Conservation (phyloP, 2,888 invertebrate species). For the Eulithis prunata region DNA sequence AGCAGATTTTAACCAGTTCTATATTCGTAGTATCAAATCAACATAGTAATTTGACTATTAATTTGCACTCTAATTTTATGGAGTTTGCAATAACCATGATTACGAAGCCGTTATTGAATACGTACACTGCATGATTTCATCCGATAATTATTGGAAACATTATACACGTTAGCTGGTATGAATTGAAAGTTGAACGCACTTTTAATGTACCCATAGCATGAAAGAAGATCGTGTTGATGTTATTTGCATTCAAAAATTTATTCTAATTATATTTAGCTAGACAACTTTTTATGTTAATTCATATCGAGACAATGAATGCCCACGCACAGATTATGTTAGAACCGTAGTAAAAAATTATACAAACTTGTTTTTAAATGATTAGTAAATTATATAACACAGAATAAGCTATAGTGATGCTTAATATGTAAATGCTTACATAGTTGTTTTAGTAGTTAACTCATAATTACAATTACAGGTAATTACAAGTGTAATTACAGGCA, state of each 20-base stretch:
- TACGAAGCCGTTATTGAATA: constrained; percentile 35
- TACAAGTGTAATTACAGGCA: too few relatives aligned
- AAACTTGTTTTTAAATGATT: not conserved
- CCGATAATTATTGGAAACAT: constrained; percentile 35
- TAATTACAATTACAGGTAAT: too few relatives aligned
- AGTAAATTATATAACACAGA: too few relatives aligned
- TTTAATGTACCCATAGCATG: constrained; percentile 54
- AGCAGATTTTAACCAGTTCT: constrained; percentile 3
- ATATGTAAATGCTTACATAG: too few relatives aligned
- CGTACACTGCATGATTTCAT: constrained; percentile 38
- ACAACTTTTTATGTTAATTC: constrained; percentile 36
- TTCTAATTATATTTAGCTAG: constrained; percentile 36
- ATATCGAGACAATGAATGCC: constrained; percentile 37
- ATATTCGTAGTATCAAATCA: constrained; percentile 12
- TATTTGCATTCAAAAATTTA: constrained; percentile 47
- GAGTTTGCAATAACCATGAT: constrained; percentile 20
- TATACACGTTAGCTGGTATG: constrained; percentile 38
- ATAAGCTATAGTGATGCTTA: too few relatives aligned
- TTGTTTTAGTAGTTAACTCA: too few relatives aligned
- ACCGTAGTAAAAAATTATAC: not conserved
- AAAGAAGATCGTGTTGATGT: constrained; percentile 44
- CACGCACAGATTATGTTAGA: constrained; percentile 25
- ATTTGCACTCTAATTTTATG: constrained; percentile 21
- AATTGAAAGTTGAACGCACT: constrained; percentile 58
- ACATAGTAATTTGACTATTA: constrained; percentile 15